These are phyloP conservation scores for Andrena hattorfiana DNA, from an alignment of 2,888 invertebrate species.

Conservation along the genomic window DNA sequence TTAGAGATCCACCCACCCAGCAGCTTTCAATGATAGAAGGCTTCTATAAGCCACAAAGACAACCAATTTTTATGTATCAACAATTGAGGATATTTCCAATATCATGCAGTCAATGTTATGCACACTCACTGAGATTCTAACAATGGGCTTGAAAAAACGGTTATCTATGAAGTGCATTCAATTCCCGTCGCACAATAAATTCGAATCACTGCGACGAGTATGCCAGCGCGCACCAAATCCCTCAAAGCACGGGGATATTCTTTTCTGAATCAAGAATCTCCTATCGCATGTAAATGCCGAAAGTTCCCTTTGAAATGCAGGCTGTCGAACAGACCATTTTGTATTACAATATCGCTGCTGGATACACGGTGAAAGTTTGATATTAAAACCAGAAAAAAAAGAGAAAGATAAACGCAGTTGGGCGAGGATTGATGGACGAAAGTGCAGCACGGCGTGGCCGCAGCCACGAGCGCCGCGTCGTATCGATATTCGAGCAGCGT, in stretches of 20 bases:
- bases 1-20: not conserved
- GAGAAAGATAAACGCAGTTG: constrained; percentile 33
- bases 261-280: constrained; percentile 20
- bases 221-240: too few species aligned
- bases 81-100: too few species aligned
- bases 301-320: constrained; percentile 42
- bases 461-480: constrained; percentile 13
- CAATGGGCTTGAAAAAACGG: too few species aligned
- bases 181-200: not conserved
- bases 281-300: constrained; percentile 25
- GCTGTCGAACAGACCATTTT: constrained; percentile 5
- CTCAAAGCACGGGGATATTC: constrained; percentile 19
- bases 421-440: constrained; percentile 38
- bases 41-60: not conserved
- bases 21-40: not conserved
- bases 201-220: not conserved
- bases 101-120: too few species aligned
- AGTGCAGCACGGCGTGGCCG: constrained; percentile 30
- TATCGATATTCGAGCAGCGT: constrained; percentile 70
- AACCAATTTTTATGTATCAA: too few species aligned
- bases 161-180: constrained; percentile 12
- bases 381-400: constrained; percentile 25
- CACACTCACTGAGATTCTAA: too few species aligned
- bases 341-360: constrained; percentile 29
- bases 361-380: constrained; percentile 51